Conservation (phyloP, 37 sponge, comb jelly and placozoan genomes). For the Hexactinellida sp. region DNA sequence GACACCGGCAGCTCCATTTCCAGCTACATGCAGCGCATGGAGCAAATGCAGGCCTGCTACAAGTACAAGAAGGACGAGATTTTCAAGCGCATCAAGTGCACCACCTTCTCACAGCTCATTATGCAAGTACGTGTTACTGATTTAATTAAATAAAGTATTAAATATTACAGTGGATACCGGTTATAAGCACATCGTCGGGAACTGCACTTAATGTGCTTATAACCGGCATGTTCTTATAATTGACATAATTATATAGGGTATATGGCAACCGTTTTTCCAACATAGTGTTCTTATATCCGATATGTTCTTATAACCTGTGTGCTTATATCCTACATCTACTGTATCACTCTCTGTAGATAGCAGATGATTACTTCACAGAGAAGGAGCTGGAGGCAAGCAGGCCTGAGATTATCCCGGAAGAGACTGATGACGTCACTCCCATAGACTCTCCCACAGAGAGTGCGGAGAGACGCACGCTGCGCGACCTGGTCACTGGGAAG, state of each 20-base stretch:
- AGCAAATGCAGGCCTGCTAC: constrained; percentile 29
- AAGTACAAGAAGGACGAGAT: constrained; percentile 82
- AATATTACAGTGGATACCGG: no score
- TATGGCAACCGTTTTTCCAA: no score
- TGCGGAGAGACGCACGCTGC: not conserved
- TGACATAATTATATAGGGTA: no score
- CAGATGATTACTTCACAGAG: not conserved
- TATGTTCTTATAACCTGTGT: no score
- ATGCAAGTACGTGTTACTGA: constrained; percentile 38
- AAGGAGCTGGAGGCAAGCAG: not conserved
- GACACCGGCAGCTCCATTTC: constrained; percentile 61
- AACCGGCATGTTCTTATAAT: no score
- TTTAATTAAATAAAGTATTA: no score
- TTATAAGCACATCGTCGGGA: no score
- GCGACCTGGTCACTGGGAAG: not conserved
- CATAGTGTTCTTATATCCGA: no score
- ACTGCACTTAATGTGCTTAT: no score
- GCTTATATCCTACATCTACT: no score
- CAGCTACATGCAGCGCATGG: not conserved
- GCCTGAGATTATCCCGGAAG: not conserved
- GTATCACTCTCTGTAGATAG: no score
- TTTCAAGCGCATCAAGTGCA: constrained; percentile 76
- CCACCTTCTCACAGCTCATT: constrained; percentile 96
- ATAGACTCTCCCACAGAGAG: not conserved
- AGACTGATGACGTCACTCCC: not conserved